These are phyloP conservation scores for Tenebrio molitor DNA, from an alignment of 1,140 invertebrate genomes.

Conservation along the genomic window DNA sequence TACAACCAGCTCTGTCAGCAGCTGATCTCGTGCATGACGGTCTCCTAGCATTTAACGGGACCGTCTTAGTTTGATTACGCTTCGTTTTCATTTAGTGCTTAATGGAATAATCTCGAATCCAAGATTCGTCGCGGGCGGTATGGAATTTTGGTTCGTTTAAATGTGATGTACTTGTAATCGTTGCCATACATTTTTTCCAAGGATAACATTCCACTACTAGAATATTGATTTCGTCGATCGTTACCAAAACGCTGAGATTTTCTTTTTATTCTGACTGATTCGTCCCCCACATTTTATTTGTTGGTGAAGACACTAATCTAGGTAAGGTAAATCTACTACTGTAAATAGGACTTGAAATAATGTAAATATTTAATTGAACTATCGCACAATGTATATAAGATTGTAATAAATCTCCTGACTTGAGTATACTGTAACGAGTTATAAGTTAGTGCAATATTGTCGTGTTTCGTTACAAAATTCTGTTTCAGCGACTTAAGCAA, in stretches of 20 bases:
- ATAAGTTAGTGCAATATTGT: conserved; percentile 33
- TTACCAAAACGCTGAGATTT: conserved; percentile 8
- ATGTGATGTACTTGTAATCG: conserved; percentile 12
- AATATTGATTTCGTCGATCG: too few relatives aligned
- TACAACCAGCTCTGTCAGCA: conserved; percentile 93
- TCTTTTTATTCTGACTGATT: conserved; percentile 23
- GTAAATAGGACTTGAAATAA: conserved; percentile 23
- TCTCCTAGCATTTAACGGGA: conserved; percentile 69
- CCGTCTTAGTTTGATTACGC: conserved; percentile 28
- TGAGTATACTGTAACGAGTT: conserved; percentile 34
- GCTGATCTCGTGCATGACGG: conserved; percentile 88
- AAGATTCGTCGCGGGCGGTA: neutral
- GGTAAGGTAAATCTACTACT: too few relatives aligned
- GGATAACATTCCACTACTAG: conserved; percentile 4
- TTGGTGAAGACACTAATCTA: too few relatives aligned
- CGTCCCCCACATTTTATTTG: neutral
- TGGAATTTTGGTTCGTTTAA: conserved; percentile 25
- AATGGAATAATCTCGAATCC: conserved; percentile 33
- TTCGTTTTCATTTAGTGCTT: conserved; percentile 2
- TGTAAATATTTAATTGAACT: conserved; percentile 35
- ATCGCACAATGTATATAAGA: conserved; percentile 43
- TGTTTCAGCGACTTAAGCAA: conserved; percentile 20
- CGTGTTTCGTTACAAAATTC: neutral
- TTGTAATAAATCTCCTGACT: conserved; percentile 6
- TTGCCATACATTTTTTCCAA: conserved; percentile 31